These are phyloP conservation scores for Sebastiscus tertius DNA, from an alignment of 2,797 vertebrate species.

Conservation along the genomic window DNA sequence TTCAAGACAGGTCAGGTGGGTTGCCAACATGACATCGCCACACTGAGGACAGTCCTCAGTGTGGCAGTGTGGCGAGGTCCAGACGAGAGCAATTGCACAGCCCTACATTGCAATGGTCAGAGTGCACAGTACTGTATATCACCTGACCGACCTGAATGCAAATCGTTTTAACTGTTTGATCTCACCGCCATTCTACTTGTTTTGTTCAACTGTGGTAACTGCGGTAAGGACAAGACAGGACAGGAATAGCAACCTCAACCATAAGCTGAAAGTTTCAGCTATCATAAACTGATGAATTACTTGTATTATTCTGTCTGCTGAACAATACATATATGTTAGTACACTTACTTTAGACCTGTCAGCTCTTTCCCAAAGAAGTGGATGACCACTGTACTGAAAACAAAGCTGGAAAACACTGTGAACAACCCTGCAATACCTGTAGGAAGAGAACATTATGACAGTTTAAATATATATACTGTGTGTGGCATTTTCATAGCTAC, in stretches of 20 bases:
- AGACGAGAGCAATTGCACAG: too few species aligned
- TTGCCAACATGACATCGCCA: too few species aligned
- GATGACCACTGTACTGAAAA: constrained; percentile 97
- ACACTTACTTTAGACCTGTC: constrained; percentile 91
- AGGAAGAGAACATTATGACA: neutral
- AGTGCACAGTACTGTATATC: neutral
- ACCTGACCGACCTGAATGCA: neutral
- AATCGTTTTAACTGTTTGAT: neutral
- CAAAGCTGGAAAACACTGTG: constrained; percentile 98
- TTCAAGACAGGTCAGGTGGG: too few species aligned
- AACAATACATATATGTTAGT: neutral
- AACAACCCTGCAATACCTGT: constrained; percentile 97
- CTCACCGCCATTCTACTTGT: neutral
- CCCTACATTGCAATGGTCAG: neutral
- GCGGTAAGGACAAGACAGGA: neutral
- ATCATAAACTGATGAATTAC: neutral
- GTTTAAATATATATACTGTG: neutral
- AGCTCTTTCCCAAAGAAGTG: constrained; percentile 97
- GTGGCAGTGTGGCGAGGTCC: too few species aligned
- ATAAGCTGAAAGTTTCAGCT: neutral
- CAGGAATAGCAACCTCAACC: neutral
- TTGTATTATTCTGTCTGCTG: neutral
- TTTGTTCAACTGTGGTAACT: too few species aligned
- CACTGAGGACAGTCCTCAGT: too few species aligned
- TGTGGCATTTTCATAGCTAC: neutral